Evolutionary conservation across 2,888 invertebrate genomes (phyloP), one percentile per base, ranked within the genome.

Genomic region (Myathropa florea): DNA sequence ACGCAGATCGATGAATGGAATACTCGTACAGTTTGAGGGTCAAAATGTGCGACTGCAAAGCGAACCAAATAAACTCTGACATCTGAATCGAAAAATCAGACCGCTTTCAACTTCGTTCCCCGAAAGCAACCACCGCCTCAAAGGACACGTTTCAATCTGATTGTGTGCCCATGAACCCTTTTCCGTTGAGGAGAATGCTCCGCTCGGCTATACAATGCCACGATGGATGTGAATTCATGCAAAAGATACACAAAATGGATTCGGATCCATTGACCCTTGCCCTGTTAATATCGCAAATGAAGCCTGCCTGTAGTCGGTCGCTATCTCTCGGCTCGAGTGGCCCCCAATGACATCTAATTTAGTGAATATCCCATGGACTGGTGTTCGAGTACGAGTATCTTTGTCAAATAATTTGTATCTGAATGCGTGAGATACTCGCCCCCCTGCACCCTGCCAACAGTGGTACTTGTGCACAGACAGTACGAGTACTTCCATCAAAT

Each of bases 371-470:
- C 57, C 57, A 57, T 24, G 57, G 12, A 57, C 12, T 3, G 24
- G 57, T 57, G 57, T n/a, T n/a, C n/a, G n/a, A n/a, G n/a, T n/a
- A n/a, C n/a, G n/a, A n/a, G n/a, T 24, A 57, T 24, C 24, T 57
- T 57, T 23, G 24, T 23, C 57, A 57, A 57, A 57, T 57, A 57
- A 57, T 57, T 57, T 57, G 57, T 57, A 57, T 57, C 57, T 24
- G 7, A 46, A 18, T 46, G 46, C 46, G 18, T 46, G 46, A 18
- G 39, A n/a, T n/a, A 23, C 21, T 2, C 4, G 55, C 23, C 3
- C 23, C 23, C 23, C 23, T 10, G 53, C 18, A n/a, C 53, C n/a
- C 53, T 14, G n/a, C 7, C 21, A 53, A 18, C 53, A 7, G 53
- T 53, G 6, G n/a, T n/a, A n/a, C n/a, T n/a, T 23, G 4, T n/a